These are phyloP conservation scores for Chloroceryle aenea DNA, from an alignment of 2,113 vertebrate species.

Conservation along the genomic window DNA sequence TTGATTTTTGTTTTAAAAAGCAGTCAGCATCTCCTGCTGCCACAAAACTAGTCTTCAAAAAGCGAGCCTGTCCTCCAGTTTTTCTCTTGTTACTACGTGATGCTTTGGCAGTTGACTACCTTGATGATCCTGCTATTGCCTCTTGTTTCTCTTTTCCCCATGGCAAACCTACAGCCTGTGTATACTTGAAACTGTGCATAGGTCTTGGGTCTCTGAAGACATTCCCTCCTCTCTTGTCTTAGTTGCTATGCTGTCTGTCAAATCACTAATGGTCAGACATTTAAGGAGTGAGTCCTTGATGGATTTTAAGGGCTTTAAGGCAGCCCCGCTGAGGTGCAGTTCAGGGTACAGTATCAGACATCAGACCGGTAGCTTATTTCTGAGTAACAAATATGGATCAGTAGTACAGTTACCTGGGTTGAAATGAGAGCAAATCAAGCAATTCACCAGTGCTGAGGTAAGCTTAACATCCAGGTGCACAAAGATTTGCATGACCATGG, in stretches of 20 bases:
- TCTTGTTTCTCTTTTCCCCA: not conserved
- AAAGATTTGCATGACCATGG: not conserved
- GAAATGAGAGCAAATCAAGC: not conserved
- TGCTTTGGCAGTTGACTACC: not conserved
- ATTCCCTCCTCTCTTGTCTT: not conserved
- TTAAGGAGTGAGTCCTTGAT: not conserved
- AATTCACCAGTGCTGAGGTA: not conserved
- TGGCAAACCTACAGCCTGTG: not conserved
- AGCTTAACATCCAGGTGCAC: not conserved
- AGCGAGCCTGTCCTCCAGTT: not conserved
- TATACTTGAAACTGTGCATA: not conserved
- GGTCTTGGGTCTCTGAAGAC: not conserved
- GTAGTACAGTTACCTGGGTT: not conserved
- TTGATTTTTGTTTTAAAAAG: not conserved
- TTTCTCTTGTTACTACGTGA: not conserved
- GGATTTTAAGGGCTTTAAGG: not conserved
- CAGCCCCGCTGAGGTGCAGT: accelerated
- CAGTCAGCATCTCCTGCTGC: not conserved
- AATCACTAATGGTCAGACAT: not conserved
- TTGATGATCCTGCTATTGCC: not conserved
- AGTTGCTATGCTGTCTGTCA: not conserved
- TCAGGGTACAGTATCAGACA: not conserved
- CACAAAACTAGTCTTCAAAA: not conserved
- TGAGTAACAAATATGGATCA: not conserved
- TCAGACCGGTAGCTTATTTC: not conserved